Conservation (phyloP, 2,113 vertebrate genomes). For the Marmota flaviventris region DNA sequence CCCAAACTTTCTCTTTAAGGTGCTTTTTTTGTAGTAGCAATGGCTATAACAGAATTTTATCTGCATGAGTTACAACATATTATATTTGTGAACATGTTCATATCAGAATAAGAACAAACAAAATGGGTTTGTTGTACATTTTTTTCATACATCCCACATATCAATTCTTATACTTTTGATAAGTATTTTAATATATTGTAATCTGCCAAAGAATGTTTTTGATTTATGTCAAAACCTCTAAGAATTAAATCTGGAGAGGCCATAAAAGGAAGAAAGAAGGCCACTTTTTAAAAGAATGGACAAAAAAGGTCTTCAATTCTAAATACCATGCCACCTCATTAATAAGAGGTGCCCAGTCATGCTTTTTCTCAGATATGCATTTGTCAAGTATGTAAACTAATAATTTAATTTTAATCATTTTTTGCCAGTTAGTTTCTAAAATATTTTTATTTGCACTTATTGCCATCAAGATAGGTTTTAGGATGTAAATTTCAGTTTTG, state of each 20-base stretch:
- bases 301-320: not conserved
- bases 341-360: not conserved
- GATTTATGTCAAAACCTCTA: slow-evolving; percentile 29
- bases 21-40: not conserved
- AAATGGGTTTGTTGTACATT: not conserved
- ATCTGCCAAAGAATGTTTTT: not conserved
- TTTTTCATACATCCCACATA: not conserved
- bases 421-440: slow-evolving; percentile 23
- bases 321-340: not conserved
- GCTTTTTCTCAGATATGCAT: slow-evolving; percentile 28
- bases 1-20: not conserved
- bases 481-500: not conserved
- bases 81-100: not conserved
- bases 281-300: not conserved
- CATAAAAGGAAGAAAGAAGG: not conserved
- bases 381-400: not conserved
- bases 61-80: not conserved
- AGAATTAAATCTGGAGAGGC: slow-evolving; percentile 38
- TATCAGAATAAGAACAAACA: not conserved
- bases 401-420: not conserved
- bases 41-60: not conserved
- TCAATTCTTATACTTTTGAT: not conserved
- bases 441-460: not conserved
- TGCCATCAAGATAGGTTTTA: not conserved
- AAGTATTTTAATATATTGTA: not conserved